Evolutionary conservation across 2,888 invertebrate species (phyloP).

Genomic region (Drosophila putrida): DNA sequence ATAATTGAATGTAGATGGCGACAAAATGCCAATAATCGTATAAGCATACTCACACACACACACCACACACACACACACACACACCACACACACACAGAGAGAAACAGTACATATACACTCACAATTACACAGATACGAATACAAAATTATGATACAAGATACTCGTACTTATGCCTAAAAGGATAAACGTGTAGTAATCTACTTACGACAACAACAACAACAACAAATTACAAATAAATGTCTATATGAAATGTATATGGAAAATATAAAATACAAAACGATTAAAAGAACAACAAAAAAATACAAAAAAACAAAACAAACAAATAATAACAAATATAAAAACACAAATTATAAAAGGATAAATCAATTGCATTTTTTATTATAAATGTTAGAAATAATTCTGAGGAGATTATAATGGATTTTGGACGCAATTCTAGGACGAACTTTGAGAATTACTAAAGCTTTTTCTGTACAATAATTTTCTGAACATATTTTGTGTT

Average conservation of each 20-base stretch:
- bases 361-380: constrained; percentile 15
- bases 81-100: constrained; percentile 24
- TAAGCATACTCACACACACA: constrained; percentile 53
- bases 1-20: constrained; percentile 61
- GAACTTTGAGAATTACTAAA: too few relatives aligned
- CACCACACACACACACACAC: constrained; percentile 35
- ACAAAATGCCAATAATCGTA: constrained; percentile 37
- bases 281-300: constrained; percentile 31
- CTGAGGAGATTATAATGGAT: too few relatives aligned
- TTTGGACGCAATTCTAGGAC: too few relatives aligned
- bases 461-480: too few relatives aligned
- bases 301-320: constrained; percentile 26
- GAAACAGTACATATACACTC: constrained; percentile 30
- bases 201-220: constrained; percentile 60
- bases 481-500: too few relatives aligned
- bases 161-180: constrained; percentile 76
- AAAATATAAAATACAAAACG: constrained; percentile 47
- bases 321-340: constrained; percentile 22
- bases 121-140: constrained; percentile 27
- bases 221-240: constrained; percentile 68
- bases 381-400: not conserved
- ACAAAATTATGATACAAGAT: constrained; percentile 57
- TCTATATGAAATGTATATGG: constrained; percentile 69
- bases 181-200: constrained; percentile 77
- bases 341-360: constrained; percentile 36